phyloP scores from a whole-genome alignment of 2,113 vertebrate genomes.

The Hemichromis elongatus region DNA sequence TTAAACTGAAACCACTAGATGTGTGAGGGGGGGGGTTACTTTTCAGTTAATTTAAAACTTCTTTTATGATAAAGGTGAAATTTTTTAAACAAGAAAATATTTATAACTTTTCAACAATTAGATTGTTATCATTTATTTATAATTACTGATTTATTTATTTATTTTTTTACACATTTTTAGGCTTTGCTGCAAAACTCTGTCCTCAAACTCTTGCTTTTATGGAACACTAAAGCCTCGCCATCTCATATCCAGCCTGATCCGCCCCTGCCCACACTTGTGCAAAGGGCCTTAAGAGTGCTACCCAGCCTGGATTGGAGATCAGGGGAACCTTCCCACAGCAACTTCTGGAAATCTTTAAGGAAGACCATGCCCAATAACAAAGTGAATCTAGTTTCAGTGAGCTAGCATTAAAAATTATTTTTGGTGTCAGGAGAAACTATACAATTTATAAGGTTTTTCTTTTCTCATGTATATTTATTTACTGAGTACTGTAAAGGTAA shows the following conservation, averaged over 20 bases:
- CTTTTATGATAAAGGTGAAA: neutral
- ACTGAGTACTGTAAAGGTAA: neutral
- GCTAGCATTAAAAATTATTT: neutral
- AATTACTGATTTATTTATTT: neutral
- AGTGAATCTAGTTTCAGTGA: neutral
- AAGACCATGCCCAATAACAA: slow-evolving; percentile 73
- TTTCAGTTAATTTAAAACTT: neutral
- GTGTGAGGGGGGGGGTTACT: neutral
- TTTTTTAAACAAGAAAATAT: neutral
- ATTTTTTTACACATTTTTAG: neutral
- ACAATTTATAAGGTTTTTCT: neutral
- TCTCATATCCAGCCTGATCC: slow-evolving; percentile 20
- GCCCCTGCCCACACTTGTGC: slow-evolving; percentile 74
- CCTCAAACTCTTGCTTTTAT: slow-evolving; percentile 45
- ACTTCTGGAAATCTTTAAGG: slow-evolving; percentile 80
- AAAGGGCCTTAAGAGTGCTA: slow-evolving; percentile 78
- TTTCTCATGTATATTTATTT: neutral
- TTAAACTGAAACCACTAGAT: neutral
- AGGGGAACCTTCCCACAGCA: slow-evolving; percentile 46
- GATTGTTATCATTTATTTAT: neutral
- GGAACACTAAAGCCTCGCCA: slow-evolving; percentile 8
- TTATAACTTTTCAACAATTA: neutral
- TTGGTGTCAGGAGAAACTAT: neutral
- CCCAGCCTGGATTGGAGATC: slow-evolving; percentile 76
- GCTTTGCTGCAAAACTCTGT: slow-evolving; percentile 41